phyloP scores from a whole-genome alignment of 2,888 invertebrate genomes.

The Elysia crispata region DNA sequence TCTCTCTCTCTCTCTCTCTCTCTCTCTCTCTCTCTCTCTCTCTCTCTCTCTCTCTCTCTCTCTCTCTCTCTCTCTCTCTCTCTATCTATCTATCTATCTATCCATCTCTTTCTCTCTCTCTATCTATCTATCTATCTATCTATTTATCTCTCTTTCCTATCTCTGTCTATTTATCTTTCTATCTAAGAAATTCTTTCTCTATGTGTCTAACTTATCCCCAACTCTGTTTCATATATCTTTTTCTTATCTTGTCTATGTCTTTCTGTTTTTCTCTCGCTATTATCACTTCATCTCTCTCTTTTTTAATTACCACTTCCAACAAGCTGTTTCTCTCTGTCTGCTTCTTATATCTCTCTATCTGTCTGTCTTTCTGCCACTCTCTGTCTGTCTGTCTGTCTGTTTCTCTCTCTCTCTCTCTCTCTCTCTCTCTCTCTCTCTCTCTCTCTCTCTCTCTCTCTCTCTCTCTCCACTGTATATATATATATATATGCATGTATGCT shows the following conservation, averaged over 20 bases:
- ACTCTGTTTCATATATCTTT: too few relatives aligned
- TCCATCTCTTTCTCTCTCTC: neutral
- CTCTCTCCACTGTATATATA: too few relatives aligned
- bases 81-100: neutral
- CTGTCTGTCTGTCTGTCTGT: neutral
- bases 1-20: neutral
- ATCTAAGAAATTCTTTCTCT: too few relatives aligned
- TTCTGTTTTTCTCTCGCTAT: too few relatives aligned
- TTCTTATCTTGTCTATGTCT: too few relatives aligned
- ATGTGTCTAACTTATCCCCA: too few relatives aligned
- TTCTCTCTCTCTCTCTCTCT: neutral
- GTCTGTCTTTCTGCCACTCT: neutral
- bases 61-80: neutral
- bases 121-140: neutral
- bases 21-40: constrained; percentile 32
- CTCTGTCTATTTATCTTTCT: too few relatives aligned
- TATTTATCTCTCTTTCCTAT: neutral
- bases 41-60: neutral
- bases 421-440: constrained; percentile 22
- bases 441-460: constrained; percentile 13
- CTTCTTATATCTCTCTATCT: neutral
- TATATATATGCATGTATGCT: too few relatives aligned
- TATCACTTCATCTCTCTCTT: neutral
- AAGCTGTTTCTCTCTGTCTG: neutral
- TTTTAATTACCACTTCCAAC: too few relatives aligned